Evolutionary conservation across 1,140 invertebrate genomes (phyloP).

Genomic region (Argopecten irradians): DNA sequence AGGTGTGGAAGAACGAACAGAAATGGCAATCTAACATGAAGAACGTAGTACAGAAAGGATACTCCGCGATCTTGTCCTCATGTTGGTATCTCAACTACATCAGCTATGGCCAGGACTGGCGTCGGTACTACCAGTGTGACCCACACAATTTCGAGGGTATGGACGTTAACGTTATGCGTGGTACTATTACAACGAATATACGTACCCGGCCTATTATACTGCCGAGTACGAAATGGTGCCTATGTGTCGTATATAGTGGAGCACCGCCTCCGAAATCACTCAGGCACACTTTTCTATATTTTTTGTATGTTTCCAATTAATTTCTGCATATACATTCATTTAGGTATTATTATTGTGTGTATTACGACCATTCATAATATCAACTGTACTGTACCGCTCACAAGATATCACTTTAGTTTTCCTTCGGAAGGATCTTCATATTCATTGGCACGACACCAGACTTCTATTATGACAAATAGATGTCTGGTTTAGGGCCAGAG

Average conservation of each 20-base stretch:
- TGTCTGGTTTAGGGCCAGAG: too few relatives aligned
- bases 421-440: too few relatives aligned
- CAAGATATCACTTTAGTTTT: too few relatives aligned
- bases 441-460: too few relatives aligned
- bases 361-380: too few relatives aligned
- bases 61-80: constrained; percentile 84
- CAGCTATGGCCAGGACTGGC: constrained; percentile 86
- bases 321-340: not conserved
- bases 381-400: too few relatives aligned
- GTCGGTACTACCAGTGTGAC: constrained; percentile 86
- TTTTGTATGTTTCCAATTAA: too few relatives aligned
- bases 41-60: constrained; percentile 80
- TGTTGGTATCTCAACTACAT: constrained; percentile 92
- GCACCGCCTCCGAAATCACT: too few relatives aligned
- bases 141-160: constrained; percentile 78
- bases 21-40: constrained; percentile 59
- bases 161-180: not conserved
- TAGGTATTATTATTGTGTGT: not conserved
- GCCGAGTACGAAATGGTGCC: not conserved
- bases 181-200: not conserved
- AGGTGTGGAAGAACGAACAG: constrained; percentile 76
- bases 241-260: too few relatives aligned
- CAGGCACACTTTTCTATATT: too few relatives aligned
- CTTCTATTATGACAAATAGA: too few relatives aligned
- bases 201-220: not conserved